Evolutionary conservation across 2,113 vertebrate species (phyloP).

Genomic region (Chionomys nivalis): DNA sequence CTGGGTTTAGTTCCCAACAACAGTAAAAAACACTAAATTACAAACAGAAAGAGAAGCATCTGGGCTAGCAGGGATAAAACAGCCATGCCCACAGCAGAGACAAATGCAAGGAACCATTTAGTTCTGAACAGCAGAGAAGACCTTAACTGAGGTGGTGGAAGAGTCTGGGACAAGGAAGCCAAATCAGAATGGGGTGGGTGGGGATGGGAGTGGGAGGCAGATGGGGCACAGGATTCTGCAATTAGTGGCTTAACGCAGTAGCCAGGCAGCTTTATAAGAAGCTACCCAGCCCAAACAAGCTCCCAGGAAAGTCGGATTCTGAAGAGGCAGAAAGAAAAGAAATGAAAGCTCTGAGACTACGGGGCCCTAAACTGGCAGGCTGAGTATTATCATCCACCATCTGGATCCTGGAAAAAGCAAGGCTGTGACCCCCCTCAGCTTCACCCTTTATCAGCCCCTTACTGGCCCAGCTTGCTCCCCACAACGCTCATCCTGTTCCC

Average conservation of each 20-base stretch:
- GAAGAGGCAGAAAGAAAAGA: background rate
- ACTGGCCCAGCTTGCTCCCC: background rate
- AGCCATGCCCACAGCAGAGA: background rate
- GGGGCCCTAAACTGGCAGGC: background rate
- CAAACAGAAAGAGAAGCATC: background rate
- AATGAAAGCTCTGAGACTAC: background rate
- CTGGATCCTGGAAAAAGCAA: background rate
- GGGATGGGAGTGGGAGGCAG: background rate
- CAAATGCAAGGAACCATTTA: background rate
- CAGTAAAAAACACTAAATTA: background rate
- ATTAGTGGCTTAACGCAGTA: background rate
- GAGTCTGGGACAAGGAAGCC: conserved; percentile 2
- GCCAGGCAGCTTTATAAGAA: background rate
- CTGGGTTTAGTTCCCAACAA: background rate
- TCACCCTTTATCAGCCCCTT: background rate
- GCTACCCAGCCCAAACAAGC: background rate
- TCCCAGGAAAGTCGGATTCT: background rate
- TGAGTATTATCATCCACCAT: background rate
- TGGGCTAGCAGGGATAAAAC: background rate
- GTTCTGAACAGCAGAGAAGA: background rate
- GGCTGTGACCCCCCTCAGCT: background rate
- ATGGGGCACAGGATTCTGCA: background rate
- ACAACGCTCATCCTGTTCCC: background rate
- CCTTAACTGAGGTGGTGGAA: background rate
- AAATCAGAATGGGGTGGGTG: background rate